Base-by-base conservation (phyloP, 2,797 vertebrate genomes). In the Poecilia velifera region DNA sequence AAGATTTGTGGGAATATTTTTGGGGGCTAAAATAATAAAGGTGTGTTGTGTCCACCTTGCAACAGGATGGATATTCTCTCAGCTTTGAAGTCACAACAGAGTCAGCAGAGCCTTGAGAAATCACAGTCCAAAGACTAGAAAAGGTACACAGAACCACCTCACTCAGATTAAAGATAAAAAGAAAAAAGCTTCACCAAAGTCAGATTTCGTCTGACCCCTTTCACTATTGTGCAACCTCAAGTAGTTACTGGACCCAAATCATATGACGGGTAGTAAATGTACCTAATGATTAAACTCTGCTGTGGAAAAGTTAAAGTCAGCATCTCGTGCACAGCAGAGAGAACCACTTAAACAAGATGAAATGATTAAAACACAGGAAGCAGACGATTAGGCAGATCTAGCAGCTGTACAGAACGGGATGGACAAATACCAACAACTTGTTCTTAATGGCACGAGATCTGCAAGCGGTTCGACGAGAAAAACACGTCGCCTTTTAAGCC, bases 251-350 rank as follows among this genome's bases (percentile, higher is more conserved):
- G 75, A 78, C 77, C 72, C 57, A 22, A 68, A 81, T 36, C 71
- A 45, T 64, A 49, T 62, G 77, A 55, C 10, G 43, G 47, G 9
- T 53, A 0, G 1, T 87, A 81, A 90, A 88, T 0, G 31, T 1
- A 28, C 71, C 74, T 87, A 91, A 90, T 87, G 64, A 83, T 88
- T 86, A 88, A 83, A 83, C 86, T 31, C 34, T 1, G 4, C 36
- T 0, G 13, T 20, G 76, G 9, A 31, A 20, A 76, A 78, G 57
- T 71, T 78, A 28, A 76, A 41, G 4, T 16, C 0, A n/a, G 53
- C 75, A 53, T 53, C 49, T 53, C 0, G 6, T 22, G 49, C 22
- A 22, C 20, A 51, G 22, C 34, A 81, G 53, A 84, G 51, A 31
- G 31, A 46, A n/a, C 49, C 41, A 66, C 31, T 4, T 12, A 0